Evolutionary conservation across 2,888 invertebrate genomes (phyloP), one percentile per base, ranked within the genome.

Genomic region (Lutraria lutraria): DNA sequence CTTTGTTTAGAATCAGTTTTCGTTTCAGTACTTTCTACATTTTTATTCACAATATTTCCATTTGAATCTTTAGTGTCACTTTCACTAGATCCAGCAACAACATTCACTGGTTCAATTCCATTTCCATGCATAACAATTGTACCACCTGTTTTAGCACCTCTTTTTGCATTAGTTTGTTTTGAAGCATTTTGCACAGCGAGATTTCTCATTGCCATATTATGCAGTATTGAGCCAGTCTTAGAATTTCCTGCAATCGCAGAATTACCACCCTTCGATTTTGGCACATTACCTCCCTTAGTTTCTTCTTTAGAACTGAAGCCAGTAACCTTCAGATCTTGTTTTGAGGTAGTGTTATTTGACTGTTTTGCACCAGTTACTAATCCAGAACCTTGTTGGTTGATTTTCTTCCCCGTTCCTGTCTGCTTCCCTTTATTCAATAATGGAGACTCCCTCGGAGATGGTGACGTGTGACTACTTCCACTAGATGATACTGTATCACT

Each of bases 401-500:
- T 63, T 53, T 63, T 79, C 53, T 83, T 85, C 19, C 60, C 80
- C 60, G 21, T 80, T 60, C 56, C 31, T 31, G 83, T 86, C 31
- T n/a, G 43, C 80, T 85, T 88, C 29, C 68, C 86, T 54, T 84
- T 86, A 56, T 81, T 82, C 54, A 87, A 83, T 79, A 86, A 86
- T 68, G 90, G 89, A 54, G 90, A 80, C 60, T 94, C 94, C 25
- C 94, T 90, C 0, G 94, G 94, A 13, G 91, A 91, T 19, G 93
- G 90, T 56, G 94, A 92, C 0, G 93, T 90, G 63, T 93, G 93
- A 68, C 94, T 93, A 88, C 94, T 93, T 79, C 91, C 89, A 87
- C 94, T 94, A 19, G 94, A 94, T 16, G 94, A 91, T 19, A 89
- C 83, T 4, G 93, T 93, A 72, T 94, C 93, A 88, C 89, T 92